phyloP scores from a whole-genome alignment of 1,140 invertebrate genomes.

The Saccostrea glomerata region DNA sequence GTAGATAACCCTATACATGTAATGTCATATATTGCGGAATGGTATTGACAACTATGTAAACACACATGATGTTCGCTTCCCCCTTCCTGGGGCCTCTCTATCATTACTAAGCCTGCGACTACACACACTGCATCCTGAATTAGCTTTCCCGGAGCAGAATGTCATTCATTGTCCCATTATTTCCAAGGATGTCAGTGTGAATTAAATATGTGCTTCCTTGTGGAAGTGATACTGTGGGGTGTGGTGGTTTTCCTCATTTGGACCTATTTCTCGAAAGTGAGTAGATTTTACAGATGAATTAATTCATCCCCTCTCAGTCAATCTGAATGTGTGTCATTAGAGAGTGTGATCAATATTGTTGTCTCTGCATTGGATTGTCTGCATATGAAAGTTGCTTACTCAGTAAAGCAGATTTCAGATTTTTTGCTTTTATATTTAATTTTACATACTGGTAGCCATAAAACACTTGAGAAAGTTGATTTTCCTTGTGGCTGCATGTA shows the following conservation, averaged over 20 bases:
- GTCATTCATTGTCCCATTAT: background rate
- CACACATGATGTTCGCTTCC: background rate
- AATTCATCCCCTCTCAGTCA: background rate
- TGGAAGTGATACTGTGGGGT: background rate
- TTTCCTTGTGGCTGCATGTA: background rate
- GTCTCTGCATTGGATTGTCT: background rate
- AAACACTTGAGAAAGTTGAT: background rate
- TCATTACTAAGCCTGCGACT: background rate
- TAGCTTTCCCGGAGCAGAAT: background rate
- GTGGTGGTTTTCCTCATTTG: background rate
- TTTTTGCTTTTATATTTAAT: background rate
- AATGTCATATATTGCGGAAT: background rate
- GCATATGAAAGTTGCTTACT: background rate
- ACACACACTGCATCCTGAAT: slow-evolving; percentile 8
- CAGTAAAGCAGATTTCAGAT: background rate
- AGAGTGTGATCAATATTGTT: slow-evolving; percentile 18
- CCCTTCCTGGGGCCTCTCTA: background rate
- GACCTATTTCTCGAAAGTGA: slow-evolving; percentile 10
- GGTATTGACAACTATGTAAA: slow-evolving; percentile 16
- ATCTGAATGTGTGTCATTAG: background rate
- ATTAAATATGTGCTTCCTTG: slow-evolving; percentile 16
- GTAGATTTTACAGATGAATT: background rate
- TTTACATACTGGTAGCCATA: background rate
- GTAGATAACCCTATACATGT: slow-evolving; percentile 14
- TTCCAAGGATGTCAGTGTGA: background rate